These are phyloP conservation scores for Melanotaenia nigrans DNA, from an alignment of 2,797 vertebrate species.

Conservation along the genomic window DNA sequence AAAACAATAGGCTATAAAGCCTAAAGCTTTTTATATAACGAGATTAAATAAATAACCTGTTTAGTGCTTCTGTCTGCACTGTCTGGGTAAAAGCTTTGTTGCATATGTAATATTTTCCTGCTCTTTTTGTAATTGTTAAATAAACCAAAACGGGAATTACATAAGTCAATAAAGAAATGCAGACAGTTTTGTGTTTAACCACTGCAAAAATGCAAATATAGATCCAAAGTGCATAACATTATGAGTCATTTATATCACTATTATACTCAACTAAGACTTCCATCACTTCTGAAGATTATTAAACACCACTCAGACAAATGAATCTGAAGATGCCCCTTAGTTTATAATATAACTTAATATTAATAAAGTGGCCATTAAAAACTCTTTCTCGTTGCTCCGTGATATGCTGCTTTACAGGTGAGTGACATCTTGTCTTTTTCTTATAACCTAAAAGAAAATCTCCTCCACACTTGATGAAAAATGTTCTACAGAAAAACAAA, in stretches of 20 bases:
- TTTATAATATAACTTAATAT: background rate
- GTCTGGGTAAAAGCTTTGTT: background rate
- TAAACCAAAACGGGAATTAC: background rate
- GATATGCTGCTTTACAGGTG: background rate
- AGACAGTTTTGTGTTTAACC: background rate
- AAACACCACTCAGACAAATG: background rate
- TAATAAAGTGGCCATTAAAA: background rate
- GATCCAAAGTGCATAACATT: no score
- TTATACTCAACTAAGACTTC: no score
- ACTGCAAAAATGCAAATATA: no score
- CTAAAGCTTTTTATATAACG: no score
- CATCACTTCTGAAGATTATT: background rate
- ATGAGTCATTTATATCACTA: no score
- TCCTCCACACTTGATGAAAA: background rate
- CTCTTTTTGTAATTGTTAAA: background rate
- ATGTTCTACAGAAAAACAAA: background rate
- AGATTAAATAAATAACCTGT: background rate
- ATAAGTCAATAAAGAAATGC: background rate
- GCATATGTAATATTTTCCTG: rapidly evolving
- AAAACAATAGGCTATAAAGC: no score
- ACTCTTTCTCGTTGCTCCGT: background rate
- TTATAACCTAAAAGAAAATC: background rate
- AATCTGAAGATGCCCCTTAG: background rate
- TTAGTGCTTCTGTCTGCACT: background rate
- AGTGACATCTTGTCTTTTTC: constrained; percentile 18